Evolutionary conservation across 2,888 invertebrate genomes (phyloP).

Genomic region (Cyrtodaria siliqua): DNA sequence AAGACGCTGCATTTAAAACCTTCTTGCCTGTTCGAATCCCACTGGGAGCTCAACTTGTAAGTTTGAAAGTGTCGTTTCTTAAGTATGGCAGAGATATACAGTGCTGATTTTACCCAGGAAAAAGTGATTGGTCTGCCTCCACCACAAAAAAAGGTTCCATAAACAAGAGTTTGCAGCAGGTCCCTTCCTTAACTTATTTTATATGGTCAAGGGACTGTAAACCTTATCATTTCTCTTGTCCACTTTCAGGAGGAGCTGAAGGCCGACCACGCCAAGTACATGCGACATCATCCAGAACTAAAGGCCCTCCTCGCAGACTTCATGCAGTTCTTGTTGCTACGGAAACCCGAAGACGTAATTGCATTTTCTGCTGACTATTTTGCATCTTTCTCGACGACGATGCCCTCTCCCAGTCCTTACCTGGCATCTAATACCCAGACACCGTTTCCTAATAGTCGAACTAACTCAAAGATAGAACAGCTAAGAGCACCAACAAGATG

Average conservation of each 20-base stretch:
- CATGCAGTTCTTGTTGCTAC: conserved; percentile 84
- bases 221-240: too few species aligned
- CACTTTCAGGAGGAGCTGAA: conserved; percentile 83
- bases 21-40: too few species aligned
- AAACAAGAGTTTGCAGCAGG: too few species aligned
- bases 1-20: too few species aligned
- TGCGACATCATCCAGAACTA: conserved; percentile 85
- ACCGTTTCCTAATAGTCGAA: conserved; percentile 79
- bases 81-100: too few species aligned
- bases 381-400: conserved; percentile 82
- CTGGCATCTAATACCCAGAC: conserved; percentile 77
- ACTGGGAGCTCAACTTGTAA: too few species aligned
- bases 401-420: conserved; percentile 79
- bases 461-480: conserved; percentile 76
- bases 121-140: too few species aligned
- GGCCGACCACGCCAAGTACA: conserved; percentile 83
- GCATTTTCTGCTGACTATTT: conserved; percentile 85
- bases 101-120: too few species aligned
- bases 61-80: too few species aligned
- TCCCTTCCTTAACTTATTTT: too few species aligned
- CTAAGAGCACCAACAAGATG: conserved; percentile 75
- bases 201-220: too few species aligned
- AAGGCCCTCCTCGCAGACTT: conserved; percentile 85
- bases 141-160: too few species aligned
- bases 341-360: conserved; percentile 85